Base-by-base conservation (phyloP, 2,888 invertebrate genomes). In the Nebria salina region DNA sequence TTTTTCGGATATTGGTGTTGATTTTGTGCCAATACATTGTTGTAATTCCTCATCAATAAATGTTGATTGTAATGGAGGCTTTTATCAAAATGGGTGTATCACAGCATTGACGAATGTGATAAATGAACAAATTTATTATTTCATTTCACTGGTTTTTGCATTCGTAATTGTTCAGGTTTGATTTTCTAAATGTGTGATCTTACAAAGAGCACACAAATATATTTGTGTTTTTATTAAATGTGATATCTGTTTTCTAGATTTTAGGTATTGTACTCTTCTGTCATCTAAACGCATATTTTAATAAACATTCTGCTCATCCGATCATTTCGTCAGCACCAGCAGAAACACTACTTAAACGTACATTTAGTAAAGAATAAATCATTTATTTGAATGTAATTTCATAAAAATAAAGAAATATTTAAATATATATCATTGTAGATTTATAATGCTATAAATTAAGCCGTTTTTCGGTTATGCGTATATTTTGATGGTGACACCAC, bases 1-100 rank as follows among this genome's bases (percentile, higher is more conserved):
- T 79, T 84, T 83, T 78, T 41, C 81, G 1, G 43, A 70, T 15
- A 64, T 66, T 41, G 75, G 65, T 4, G 72, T 72, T 65, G 81
- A 81, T 76, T 76, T 41, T 81, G 54, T 81, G 41, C 81, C 81
- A 34, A 75, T 76, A 76, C 68, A 41, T 20, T 81, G 81, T 65
- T 81, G 81, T 65, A 81, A 75, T 65, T 64, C 76, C 25, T 66
- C 75, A 6, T 9, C 41, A 9, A n/a, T 9, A 4, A 64, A 70
- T 15, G 41, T 11, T n/a, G 15, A 72, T 64, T 81, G 81, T 72
- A 65, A 70, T 15, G 15, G 41, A 20, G 81, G 81, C 0, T 78
- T 81, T 26, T 80, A 80, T 72, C 76, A 81, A 72, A 15, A 54
- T 75, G 72, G 76, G 5, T 81, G 81, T 72, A 25, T 76, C 3